A percentile compares a stretch with the other conserved stretches of the same genome.
Evolutionary conservation across 2,797 vertebrate genomes (phyloP).

Genomic region (Chelidonichthys spinosus): DNA sequence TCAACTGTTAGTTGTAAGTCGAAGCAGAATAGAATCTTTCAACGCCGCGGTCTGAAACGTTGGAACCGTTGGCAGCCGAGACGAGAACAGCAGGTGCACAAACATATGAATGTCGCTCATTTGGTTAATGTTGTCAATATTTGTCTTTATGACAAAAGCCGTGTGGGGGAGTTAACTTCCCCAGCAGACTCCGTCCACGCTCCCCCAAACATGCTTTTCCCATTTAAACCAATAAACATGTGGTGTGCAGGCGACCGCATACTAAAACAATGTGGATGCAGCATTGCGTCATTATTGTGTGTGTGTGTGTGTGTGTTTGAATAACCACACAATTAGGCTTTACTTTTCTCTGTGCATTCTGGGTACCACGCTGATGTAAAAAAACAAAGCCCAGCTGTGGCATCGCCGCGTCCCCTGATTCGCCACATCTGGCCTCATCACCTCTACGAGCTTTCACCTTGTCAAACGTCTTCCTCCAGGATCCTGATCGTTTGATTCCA

Average conservation of each 20-base stretch:
- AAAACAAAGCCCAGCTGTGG: conserved; percentile 58
- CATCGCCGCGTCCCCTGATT: conserved; percentile 50
- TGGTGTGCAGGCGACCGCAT: conserved; percentile 35
- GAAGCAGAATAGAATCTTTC: neutral
- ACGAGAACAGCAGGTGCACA: conserved; percentile 13
- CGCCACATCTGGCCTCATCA: conserved; percentile 71
- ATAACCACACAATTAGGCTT: conserved; percentile 8
- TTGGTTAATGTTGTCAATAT: conserved; percentile 11
- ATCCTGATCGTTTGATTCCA: conserved; percentile 62
- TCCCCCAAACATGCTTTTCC: conserved; percentile 33
- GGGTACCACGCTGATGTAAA: conserved; percentile 31
- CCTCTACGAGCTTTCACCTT: conserved; percentile 55
- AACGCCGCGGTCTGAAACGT: neutral
- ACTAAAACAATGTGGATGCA: conserved; percentile 41
- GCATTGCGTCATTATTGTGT: conserved; percentile 40
- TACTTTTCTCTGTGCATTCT: conserved; percentile 6
- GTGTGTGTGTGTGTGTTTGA: conserved; percentile 29
- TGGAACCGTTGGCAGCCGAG: neutral
- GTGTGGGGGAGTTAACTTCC: neutral
- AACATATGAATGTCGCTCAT: neutral
- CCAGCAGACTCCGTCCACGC: neutral
- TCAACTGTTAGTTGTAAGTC: neutral
- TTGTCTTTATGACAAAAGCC: conserved; percentile 10
- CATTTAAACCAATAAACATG: conserved; percentile 56
- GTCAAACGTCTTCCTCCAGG: conserved; percentile 63